These are phyloP conservation scores for Popillia japonica DNA, from an alignment of 1,140 invertebrate species.

Conservation along the genomic window DNA sequence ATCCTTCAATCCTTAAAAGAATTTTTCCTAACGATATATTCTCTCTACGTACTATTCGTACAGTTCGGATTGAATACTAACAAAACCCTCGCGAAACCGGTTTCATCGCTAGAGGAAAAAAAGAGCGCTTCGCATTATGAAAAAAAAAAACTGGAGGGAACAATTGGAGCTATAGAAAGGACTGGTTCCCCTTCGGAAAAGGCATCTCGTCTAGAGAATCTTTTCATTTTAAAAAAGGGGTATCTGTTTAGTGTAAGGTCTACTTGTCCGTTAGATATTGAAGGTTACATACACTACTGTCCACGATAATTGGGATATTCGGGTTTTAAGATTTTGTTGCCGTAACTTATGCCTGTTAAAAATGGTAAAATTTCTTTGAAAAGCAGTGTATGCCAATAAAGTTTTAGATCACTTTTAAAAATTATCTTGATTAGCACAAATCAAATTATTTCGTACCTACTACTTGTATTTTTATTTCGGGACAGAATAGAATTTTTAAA, in stretches of 20 bases:
- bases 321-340: no score
- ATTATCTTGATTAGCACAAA: no score
- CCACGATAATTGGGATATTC: no score
- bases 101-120: neutral
- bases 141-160: neutral
- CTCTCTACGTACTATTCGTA: neutral
- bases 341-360: no score
- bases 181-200: constrained; percentile 17
- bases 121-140: constrained; percentile 3
- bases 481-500: no score
- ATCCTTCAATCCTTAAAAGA: neutral
- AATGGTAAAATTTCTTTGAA: no score
- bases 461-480: no score
- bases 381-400: no score
- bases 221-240: neutral
- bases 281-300: no score
- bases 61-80: neutral
- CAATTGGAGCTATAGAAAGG: constrained; percentile 12
- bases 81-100: constrained; percentile 12
- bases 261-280: no score
- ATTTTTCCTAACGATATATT: neutral
- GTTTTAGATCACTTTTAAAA: no score
- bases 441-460: no score
- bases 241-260: neutral
- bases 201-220: neutral